Evolutionary conservation across 2,888 invertebrate species (phyloP).

Genomic region (Limnephilus auricula): DNA sequence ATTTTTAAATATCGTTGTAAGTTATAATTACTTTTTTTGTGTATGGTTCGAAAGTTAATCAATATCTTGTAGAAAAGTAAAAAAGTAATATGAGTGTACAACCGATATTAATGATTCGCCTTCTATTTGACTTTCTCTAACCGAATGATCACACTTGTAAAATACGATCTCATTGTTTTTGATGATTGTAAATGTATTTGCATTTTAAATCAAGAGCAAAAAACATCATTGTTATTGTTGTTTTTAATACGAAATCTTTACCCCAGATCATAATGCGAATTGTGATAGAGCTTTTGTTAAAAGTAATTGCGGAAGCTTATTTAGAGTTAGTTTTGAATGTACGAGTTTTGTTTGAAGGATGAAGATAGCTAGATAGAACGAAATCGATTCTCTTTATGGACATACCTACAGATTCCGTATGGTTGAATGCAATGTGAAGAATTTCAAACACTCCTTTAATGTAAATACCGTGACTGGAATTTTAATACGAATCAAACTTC

Average conservation of each 20-base stretch:
- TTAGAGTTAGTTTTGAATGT: background rate
- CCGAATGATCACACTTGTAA: background rate
- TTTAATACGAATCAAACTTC: constrained; percentile 43
- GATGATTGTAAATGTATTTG: background rate
- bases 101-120: background rate
- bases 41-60: background rate
- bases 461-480: constrained; percentile 51
- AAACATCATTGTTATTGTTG: background rate
- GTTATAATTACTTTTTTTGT: background rate
- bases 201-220: background rate
- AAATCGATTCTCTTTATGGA: constrained; percentile 8
- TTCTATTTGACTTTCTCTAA: background rate
- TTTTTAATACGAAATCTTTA: background rate
- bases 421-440: constrained; percentile 43
- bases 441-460: constrained; percentile 49
- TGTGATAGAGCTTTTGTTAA: background rate
- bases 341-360: background rate
- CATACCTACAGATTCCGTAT: background rate
- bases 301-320: background rate
- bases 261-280: background rate
- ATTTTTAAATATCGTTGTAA: background rate
- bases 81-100: background rate
- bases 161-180: background rate
- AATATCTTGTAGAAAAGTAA: background rate
- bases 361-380: background rate